phyloP scores from a whole-genome alignment of 1,140 invertebrate genomes.

The Aradophagus sp. region DNA sequence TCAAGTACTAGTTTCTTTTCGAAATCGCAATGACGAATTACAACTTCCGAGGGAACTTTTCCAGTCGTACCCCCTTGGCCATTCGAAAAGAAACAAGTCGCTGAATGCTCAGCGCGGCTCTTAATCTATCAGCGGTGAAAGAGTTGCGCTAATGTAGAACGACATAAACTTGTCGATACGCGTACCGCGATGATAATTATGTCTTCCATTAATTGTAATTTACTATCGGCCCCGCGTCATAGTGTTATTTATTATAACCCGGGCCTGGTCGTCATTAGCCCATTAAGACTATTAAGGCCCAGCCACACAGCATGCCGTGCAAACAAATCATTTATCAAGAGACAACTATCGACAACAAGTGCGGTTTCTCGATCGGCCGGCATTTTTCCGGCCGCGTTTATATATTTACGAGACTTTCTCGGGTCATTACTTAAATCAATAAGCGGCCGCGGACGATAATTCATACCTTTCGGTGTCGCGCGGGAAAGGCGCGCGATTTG shows the following conservation, averaged over 20 bases:
- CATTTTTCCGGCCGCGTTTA: constrained; percentile 33
- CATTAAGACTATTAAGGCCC: constrained; percentile 49
- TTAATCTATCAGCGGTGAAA: too few species aligned
- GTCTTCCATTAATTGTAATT: constrained; percentile 50
- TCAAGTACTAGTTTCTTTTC: too few species aligned
- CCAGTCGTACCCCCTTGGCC: too few species aligned
- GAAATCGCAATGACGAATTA: too few species aligned
- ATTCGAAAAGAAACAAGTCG: too few species aligned
- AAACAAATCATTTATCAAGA: constrained; percentile 53
- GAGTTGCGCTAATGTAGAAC: too few species aligned
- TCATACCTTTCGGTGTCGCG: constrained; percentile 3
- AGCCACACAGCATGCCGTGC: constrained; percentile 50
- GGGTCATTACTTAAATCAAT: constrained; percentile 42
- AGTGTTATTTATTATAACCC: constrained; percentile 44
- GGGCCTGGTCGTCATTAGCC: constrained; percentile 40
- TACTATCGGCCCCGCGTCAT: constrained; percentile 36
- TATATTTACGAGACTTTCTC: constrained; percentile 37
- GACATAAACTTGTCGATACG: constrained; percentile 44
- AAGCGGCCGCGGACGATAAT: constrained; percentile 7
- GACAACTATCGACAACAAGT: constrained; percentile 44
- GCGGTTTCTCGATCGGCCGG: constrained; percentile 36
- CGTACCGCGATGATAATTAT: constrained; percentile 43
- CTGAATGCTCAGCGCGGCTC: too few species aligned
- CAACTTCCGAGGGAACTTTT: too few species aligned
- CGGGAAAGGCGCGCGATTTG: background rate